Percentiles rank a stretch among this genome's conserved stretches.
Evolutionary conservation across 2,888 invertebrate genomes (phyloP).

Genomic region (Oscheius myriophilus): DNA sequence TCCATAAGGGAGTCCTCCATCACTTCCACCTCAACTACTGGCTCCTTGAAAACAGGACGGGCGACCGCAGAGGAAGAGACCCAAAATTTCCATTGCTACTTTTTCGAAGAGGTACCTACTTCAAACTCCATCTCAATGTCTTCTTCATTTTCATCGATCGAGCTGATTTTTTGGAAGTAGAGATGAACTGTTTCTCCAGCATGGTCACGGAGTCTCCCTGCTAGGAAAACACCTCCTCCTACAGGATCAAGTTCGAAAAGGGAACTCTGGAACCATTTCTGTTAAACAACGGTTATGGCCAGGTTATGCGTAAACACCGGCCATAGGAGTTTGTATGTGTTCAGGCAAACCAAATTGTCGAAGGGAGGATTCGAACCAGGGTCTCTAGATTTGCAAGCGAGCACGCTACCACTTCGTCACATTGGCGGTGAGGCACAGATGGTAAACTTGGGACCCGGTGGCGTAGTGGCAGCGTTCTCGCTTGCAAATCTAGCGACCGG

Average conservation of each 20-base stretch:
- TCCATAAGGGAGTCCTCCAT: constrained; percentile 38
- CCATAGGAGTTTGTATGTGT: not conserved
- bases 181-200: constrained; percentile 31
- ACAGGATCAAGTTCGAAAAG: constrained; percentile 56
- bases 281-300: not conserved
- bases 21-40: constrained; percentile 27
- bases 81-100: constrained; percentile 9
- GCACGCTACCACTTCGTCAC: no score
- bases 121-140: constrained; percentile 54
- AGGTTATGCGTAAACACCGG: no score
- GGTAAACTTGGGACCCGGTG: no score
- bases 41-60: constrained; percentile 35
- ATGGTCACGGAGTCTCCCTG: constrained; percentile 29
- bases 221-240: constrained; percentile 50
- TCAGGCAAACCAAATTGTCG: not conserved
- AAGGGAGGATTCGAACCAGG: no score
- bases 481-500: no score
- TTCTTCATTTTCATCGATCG: constrained; percentile 31
- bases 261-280: constrained; percentile 31
- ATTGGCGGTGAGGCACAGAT: no score
- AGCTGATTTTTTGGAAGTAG: constrained; percentile 40
- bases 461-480: no score
- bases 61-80: constrained; percentile 8
- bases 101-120: no score
- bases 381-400: no score